These are phyloP conservation scores for Hypocryptadius cinnamomeus DNA, from an alignment of 2,113 vertebrate genomes.

Conservation along the genomic window DNA sequence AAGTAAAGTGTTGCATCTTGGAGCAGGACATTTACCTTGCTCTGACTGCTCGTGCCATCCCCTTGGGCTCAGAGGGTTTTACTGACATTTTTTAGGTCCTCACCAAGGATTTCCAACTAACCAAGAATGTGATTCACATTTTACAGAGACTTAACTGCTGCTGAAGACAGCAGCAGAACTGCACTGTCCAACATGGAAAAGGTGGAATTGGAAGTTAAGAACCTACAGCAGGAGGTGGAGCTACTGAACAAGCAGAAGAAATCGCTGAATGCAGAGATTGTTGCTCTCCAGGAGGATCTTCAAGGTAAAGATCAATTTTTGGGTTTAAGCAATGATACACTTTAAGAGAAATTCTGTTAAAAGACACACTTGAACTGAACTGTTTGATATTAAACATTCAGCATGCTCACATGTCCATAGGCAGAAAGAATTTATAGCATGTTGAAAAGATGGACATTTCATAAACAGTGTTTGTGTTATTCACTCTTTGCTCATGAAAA, in stretches of 20 bases:
- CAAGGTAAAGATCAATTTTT: constrained; percentile 38
- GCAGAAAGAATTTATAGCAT: not conserved
- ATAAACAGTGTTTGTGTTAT: not conserved
- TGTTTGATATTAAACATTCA: not conserved
- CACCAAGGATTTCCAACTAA: not conserved
- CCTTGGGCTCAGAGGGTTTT: not conserved
- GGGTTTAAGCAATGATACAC: not conserved
- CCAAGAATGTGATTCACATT: not conserved
- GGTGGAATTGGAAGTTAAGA: constrained; percentile 45
- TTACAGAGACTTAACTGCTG: constrained; percentile 63
- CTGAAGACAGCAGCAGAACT: constrained; percentile 59
- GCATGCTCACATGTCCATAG: not conserved
- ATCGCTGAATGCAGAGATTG: constrained; percentile 27
- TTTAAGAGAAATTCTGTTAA: not conserved
- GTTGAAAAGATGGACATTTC: not conserved
- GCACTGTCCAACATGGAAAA: constrained; percentile 30
- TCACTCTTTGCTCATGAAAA: not conserved
- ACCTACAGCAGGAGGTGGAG: constrained; percentile 65
- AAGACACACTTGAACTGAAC: not conserved
- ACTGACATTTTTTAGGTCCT: not conserved
- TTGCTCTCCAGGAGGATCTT: constrained; percentile 50
- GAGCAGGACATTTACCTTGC: not conserved
- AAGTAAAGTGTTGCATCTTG: not conserved
- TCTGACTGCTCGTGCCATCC: not conserved
- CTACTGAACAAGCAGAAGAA: constrained; percentile 55